Base-by-base conservation (phyloP, 2,113 vertebrate genomes). In the Rhea americana region DNA sequence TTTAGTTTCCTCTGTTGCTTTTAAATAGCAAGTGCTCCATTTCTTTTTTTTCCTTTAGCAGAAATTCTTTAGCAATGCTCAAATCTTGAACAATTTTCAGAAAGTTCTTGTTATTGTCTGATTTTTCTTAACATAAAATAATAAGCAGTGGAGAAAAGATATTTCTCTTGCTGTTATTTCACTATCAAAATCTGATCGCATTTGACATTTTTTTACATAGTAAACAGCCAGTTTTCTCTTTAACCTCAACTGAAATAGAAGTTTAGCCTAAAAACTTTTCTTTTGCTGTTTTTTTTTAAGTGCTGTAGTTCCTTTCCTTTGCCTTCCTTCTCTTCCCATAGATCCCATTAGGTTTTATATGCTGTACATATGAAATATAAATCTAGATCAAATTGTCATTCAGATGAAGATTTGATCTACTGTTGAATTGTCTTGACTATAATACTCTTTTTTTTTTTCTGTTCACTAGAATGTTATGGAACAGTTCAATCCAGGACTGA, bases 401-500 rank as follows among this genome's bases (percentile, higher is more conserved):
- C 35, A 76, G 47, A 16, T 19, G 62, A 75, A 35, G 17, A 26
- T 5, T 83, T 5, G 7, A 32, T 7, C 22, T 20, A 9, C 13
- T 28, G 18, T 8, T 45, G 75, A 58, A 17, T 59, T 80, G 59
- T 7, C 32, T 86, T 62, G 45, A 14, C 77, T 93, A 3, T 95
- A 95, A 93, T 70, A 90, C 75, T 17, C 3, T 37, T 90, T 85
- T 93, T 20, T 62, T 95, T 62, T 95, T 65, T 96, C 90, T 93
- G 61, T 67, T 96, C 89, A 13, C 85, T 94, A 99, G 99, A 99
- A 99, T 99, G 99, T 99, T 93, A 98, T 99, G 99, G 99, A 99
- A 79, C 99, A 99, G 91, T 99, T 99, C 97, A 99, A 99, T 96
- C 99, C 99, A 1, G 98, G 99, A 24, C 97, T 99, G 89, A 98